Evolutionary conservation across 2,797 vertebrate genomes (phyloP), one percentile per base, ranked within the genome.

Genomic region (Falco concolor): DNA sequence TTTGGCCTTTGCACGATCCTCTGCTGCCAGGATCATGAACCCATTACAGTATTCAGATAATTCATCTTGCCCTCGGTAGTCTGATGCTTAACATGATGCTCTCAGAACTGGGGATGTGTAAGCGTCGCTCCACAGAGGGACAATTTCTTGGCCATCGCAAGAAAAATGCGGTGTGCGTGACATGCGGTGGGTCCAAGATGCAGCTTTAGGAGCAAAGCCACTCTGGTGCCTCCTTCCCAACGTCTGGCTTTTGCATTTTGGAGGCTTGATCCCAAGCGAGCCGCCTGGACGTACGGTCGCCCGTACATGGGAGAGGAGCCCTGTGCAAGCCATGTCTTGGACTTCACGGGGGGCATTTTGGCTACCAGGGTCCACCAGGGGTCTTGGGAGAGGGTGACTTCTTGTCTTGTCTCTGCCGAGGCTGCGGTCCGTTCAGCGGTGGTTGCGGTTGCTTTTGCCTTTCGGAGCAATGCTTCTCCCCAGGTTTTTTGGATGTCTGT

Each of bases 341-440:
- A 8, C 45, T 36, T 44, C 27, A 15, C 0, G 1, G 4, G 22
- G 61, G 45, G 45, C n/a, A 11, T 24, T 30, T 56, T 17, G n/a
- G 64, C 15, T n/a, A 30, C 36, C 3, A 7, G 30, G 52, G 21
- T 49, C 68, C 23, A 11, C 10, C 3, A 3, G 28, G 4, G 28
- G 45, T 16, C 23, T 65, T 0, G 1, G 27, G 45, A 42, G 8
- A 3, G 14, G 42, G 7, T 0, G 6, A 13, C 22, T 27, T 34
- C 27, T 52, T 22, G 18, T 34, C 27, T 52, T 22, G 18, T 8
- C 69, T 34, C 54, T 30, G 32, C 56, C 13, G 27, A 63, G 36
- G 32, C 89, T 21, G 10, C 24, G 5, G 28, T n/a, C 36, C 19
- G 4, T 40, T 30, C 21, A 8, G 6, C 8, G 32, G 42, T 11